These are phyloP conservation scores for Microcebus murinus DNA, from an alignment of 2,113 vertebrate species.

Conservation along the genomic window DNA sequence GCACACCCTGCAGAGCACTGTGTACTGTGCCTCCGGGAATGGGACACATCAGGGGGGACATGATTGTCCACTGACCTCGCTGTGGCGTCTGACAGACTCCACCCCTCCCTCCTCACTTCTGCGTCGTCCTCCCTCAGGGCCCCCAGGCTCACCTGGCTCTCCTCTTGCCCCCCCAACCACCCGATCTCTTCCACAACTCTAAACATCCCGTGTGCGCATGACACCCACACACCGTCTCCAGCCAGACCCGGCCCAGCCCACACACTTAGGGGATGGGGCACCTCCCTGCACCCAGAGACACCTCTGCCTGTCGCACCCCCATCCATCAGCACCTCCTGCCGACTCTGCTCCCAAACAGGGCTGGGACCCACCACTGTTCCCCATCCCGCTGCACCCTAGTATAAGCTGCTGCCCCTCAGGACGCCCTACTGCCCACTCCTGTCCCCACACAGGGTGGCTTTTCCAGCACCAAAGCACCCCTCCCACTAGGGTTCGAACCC, in stretches of 20 bases:
- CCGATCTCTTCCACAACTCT: neutral
- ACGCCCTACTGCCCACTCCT: neutral
- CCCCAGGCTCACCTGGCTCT: neutral
- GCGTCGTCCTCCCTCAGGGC: neutral
- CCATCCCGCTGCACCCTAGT: neutral
- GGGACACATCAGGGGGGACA: neutral
- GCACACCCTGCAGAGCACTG: neutral
- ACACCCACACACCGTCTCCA: neutral
- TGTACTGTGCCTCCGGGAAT: neutral
- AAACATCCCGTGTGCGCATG: neutral
- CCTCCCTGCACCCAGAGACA: neutral
- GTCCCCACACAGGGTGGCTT: neutral
- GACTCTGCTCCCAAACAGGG: neutral
- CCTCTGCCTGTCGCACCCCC: neutral
- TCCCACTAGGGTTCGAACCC: neutral
- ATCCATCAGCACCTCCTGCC: neutral
- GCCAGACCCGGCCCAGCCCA: neutral
- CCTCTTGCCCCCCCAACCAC: neutral
- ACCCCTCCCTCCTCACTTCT: fast-evolving
- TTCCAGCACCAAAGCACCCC: neutral
- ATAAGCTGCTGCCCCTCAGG: neutral
- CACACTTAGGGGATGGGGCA: neutral
- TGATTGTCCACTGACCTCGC: neutral
- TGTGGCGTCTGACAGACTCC: neutral
- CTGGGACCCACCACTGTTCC: too few species aligned